Evolutionary conservation across 2,888 invertebrate species (phyloP), one percentile per base, ranked within the genome.

Genomic region (Philonicus albiceps): DNA sequence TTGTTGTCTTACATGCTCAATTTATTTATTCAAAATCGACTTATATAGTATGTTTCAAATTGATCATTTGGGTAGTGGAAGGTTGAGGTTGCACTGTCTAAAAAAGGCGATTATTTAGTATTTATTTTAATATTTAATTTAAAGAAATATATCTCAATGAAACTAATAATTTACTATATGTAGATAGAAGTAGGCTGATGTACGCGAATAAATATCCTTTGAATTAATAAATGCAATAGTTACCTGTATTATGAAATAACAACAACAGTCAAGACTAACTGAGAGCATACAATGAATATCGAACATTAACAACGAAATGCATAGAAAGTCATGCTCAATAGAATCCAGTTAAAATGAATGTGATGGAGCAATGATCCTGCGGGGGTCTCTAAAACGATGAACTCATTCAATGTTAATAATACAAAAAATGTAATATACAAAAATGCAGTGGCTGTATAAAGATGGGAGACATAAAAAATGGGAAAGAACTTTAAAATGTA

Each of bases 331-430:
- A 84, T 84, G 84, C 84, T 84, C 73, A 84, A 84, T 40, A 40
- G 40, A 30, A 84, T 84, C 84, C 84, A 84, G 84, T 84, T 49
- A 84, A 84, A 73, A 84, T 84, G 84, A 84, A 84, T 84, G 34
- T 84, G 84, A 84, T 84, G 84, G 73, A 81, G 72, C 72, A 84
- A 84, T 73, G 84, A 84, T 73, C 84, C 84, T 84, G 84, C 34
- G 72, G 43, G 55, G 43, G 43, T 43, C 55, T 81, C 55, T 81
- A 81, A 81, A 81, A 81, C 49, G 78, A 81, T 81, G 43, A 81
- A 43, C 55, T 55, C 53, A 81, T 81, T 81, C 81, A 80, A 80
- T 53, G 31, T 83, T 80, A 64, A 64, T 19, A 64, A 64, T 64
- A 64, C 27, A 53, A 19, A 64, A 64, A 64, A 64, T 64, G 64